A percentile compares a stretch with the other conserved stretches of the same genome.
phyloP scores from a whole-genome alignment of 2,888 invertebrate genomes.

The Epistrophe eligans region DNA sequence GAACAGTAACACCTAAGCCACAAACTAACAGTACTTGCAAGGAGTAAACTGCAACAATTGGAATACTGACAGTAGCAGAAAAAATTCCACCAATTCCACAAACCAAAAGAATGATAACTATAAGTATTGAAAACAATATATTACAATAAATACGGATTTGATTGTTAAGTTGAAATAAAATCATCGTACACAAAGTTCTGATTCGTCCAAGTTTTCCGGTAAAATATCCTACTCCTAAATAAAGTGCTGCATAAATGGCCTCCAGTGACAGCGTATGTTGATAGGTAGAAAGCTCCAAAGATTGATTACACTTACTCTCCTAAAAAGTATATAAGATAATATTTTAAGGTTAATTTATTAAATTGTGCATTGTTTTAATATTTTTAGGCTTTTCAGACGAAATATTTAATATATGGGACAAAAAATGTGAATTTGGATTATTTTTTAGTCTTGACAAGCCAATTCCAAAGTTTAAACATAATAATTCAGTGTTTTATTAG shows the following conservation, averaged over 20 bases:
- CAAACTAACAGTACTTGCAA: constrained; percentile 51
- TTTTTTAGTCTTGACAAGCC: too few species aligned
- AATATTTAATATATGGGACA: too few species aligned
- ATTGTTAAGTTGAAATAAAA: not conserved
- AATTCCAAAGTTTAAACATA: not conserved
- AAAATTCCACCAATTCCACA: constrained; percentile 60
- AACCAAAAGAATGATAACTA: constrained; percentile 57
- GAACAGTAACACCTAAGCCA: constrained; percentile 56
- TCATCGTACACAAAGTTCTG: constrained; percentile 76
- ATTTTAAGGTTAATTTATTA: not conserved
- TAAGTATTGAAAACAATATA: not conserved
- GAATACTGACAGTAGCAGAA: constrained; percentile 38
- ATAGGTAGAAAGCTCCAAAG: constrained; percentile 79
- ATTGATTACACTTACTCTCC: constrained; percentile 44
- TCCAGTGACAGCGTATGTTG: constrained; percentile 79
- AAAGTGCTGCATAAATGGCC: constrained; percentile 77
- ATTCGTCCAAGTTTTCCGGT: constrained; percentile 77
- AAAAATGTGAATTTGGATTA: too few species aligned
- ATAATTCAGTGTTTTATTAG: not conserved
- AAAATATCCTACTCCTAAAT: constrained; percentile 77
- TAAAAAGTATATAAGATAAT: not conserved
- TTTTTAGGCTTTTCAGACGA: too few species aligned
- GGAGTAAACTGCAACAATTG: constrained; percentile 57
- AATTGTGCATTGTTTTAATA: not conserved
- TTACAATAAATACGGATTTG: not conserved